These are phyloP conservation scores for Glaucidium brasilianum DNA, from an alignment of 2,113 vertebrate species.

Conservation along the genomic window DNA sequence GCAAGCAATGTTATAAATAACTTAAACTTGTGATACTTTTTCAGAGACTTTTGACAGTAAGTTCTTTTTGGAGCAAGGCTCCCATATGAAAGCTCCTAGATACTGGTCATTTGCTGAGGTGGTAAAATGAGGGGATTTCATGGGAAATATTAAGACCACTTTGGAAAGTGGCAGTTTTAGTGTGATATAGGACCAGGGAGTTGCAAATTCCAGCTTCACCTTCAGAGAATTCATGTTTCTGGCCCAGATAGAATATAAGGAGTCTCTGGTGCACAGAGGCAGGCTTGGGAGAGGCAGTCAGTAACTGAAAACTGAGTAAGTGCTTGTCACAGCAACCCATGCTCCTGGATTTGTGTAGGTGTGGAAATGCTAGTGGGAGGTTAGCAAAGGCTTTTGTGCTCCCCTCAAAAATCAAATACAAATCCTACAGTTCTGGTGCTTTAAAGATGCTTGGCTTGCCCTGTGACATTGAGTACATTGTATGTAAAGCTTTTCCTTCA, in stretches of 20 bases:
- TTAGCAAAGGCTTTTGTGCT: not conserved
- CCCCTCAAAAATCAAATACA: not conserved
- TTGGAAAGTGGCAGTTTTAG: not conserved
- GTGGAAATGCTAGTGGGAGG: not conserved
- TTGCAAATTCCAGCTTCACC: not conserved
- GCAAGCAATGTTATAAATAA: not conserved
- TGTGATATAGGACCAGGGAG: not conserved
- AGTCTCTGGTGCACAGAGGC: not conserved
- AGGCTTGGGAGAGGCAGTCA: not conserved
- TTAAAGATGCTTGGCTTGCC: not conserved
- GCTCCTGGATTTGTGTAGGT: not conserved
- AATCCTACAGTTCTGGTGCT: not conserved
- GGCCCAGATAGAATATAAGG: not conserved
- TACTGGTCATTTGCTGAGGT: not conserved
- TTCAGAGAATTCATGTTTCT: not conserved
- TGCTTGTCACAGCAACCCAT: not conserved
- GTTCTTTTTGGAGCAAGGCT: not conserved
- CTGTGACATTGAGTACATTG: not conserved
- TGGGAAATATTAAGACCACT: not conserved
- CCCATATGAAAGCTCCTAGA: not conserved
- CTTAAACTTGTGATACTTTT: not conserved
- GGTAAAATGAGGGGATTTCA: not conserved
- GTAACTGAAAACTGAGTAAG: not conserved
- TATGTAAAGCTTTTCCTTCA: not conserved
- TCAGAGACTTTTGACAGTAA: not conserved